Conservation (phyloP, 2,797 vertebrate species). For the Coregonus suidteri region DNA sequence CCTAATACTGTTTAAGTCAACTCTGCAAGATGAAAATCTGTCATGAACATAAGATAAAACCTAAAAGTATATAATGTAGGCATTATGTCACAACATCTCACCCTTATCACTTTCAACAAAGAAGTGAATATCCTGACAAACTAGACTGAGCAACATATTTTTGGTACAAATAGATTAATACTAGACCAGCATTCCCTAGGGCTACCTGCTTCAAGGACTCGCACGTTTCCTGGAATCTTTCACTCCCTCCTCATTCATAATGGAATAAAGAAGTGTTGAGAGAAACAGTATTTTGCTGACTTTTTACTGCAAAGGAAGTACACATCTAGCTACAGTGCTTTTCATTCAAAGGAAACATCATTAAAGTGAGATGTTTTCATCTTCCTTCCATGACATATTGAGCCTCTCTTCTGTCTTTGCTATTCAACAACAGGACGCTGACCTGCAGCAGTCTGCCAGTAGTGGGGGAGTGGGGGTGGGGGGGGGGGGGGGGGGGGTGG, state of each 20-base stretch:
- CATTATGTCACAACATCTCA: neutral
- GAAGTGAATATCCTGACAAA: neutral
- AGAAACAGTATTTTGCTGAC: neutral
- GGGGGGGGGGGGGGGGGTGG: too few species aligned
- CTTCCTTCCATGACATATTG: neutral
- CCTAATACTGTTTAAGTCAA: neutral
- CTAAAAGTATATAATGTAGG: neutral
- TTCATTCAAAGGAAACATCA: neutral
- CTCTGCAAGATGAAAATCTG: neutral
- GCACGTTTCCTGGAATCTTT: conserved; percentile 15
- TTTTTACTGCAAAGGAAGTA: neutral
- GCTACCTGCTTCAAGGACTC: neutral
- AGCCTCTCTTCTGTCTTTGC: neutral
- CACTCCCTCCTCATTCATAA: conserved; percentile 37
- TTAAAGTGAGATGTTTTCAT: neutral
- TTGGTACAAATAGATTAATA: neutral
- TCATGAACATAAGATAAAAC: neutral
- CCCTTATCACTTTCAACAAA: neutral
- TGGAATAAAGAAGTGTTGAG: conserved; percentile 21
- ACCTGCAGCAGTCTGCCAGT: conserved; percentile 4
- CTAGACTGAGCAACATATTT: neutral
- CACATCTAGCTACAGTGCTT: neutral
- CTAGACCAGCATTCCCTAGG: neutral
- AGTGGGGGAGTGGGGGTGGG: neutral
- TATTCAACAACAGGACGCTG: neutral